Conservation (phyloP, 2,113 vertebrate species). For the Aegotheles bennettii region DNA sequence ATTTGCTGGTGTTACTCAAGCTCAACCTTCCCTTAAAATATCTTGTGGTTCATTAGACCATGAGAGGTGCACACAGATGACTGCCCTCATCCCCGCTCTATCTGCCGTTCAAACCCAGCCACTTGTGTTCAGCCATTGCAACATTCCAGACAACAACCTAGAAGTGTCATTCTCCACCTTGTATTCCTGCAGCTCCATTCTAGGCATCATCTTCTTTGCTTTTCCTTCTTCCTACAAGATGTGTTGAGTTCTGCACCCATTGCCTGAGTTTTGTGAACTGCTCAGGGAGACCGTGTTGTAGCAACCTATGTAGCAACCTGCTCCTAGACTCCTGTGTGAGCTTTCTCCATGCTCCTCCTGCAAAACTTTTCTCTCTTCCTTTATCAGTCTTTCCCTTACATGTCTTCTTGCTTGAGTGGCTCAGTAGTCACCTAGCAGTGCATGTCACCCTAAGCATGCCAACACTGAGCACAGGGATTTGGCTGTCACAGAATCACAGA, state of each 20-base stretch:
- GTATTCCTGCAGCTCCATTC: background rate
- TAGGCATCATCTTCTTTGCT: background rate
- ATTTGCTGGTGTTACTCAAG: background rate
- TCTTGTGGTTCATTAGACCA: background rate
- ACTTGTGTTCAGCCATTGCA: background rate
- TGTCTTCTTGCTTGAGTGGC: background rate
- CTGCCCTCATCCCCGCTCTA: background rate
- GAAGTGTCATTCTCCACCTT: background rate
- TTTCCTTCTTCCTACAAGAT: accelerated
- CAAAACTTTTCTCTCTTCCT: background rate
- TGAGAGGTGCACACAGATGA: background rate
- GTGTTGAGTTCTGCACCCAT: accelerated
- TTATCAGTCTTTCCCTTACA: background rate
- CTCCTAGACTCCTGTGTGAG: background rate
- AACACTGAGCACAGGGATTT: background rate
- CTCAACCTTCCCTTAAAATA: background rate
- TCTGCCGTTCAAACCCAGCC: background rate
- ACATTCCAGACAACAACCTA: background rate
- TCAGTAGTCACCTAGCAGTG: accelerated
- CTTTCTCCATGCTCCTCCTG: background rate
- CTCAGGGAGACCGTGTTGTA: accelerated
- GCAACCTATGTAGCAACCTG: background rate
- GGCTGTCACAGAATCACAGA: too few relatives aligned
- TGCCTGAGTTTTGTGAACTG: background rate
- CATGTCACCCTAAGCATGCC: background rate